Evolutionary conservation across 2,113 vertebrate species (phyloP), one percentile per base, ranked within the genome.

Genomic region (Clinocottus analis): DNA sequence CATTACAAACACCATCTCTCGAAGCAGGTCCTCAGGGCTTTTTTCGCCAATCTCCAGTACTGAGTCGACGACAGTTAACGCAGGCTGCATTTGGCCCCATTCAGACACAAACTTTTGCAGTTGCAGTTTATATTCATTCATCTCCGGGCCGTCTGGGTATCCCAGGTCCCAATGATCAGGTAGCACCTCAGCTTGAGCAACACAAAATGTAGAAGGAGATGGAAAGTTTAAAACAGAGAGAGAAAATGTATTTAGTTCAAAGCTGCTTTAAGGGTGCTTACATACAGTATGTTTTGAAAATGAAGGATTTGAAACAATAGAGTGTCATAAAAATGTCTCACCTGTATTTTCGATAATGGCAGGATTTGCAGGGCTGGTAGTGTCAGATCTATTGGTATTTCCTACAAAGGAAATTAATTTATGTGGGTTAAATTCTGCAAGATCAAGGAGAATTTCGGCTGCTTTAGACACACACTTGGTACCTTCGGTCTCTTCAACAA

Each of bases 101-200:
- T 85, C 66, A 12, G 27, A 0, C 19, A 27, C 45, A 89, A 96
- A 98, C 80, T 75, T 72, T 8, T 73, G 80, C 47, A 96, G 43
- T 17, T 93, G 89, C 9, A 80, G 67, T 88, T 92, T 95, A 85
- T 95, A 75, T 39, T 78, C 77, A 19, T 95, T 83, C 90, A 97
- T 97, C 93, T 97, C 97, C 27, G 94, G 93, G 43, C 93, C 80
- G n/a, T 95, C 93, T 88, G 95, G 95, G 87, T 95, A 95, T 85
- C 87, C 92, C 3, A 94, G 87, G 56, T 95, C 94, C 88, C 91
- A 87, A 71, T 94, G 90, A 6, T 90, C 88, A 13, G 94, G 94
- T 1, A 94, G 81, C 9, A 4, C 45, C 41, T 94, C 82, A 88
- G 91, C 94, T 96, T 45, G 0, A 33, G 60, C 29, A 11, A 53